phyloP scores from a whole-genome alignment of 2,888 invertebrate species.

The Tyria jacobaeae region DNA sequence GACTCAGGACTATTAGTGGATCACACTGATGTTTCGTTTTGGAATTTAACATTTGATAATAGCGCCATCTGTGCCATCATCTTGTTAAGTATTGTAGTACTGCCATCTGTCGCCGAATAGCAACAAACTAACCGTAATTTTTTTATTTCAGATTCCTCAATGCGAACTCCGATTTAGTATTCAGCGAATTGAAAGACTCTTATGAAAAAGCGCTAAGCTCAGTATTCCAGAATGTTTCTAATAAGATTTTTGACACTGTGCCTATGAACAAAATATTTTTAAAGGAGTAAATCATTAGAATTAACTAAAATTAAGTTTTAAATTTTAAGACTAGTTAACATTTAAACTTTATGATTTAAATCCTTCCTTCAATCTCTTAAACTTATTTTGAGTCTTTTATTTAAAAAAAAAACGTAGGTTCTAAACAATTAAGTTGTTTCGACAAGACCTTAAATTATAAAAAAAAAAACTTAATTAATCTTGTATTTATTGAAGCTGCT shows the following conservation, averaged over 20 bases:
- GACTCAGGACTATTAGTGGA: too few species aligned
- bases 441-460: slow-evolving; percentile 27
- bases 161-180: slow-evolving; percentile 88
- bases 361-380: background rate
- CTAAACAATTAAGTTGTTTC: background rate
- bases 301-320: background rate
- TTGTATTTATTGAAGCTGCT: slow-evolving; percentile 76
- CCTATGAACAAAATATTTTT: slow-evolving; percentile 89
- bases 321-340: background rate
- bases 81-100: too few species aligned
- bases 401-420: background rate
- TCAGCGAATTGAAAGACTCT: slow-evolving; percentile 89
- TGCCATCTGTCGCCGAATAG: slow-evolving; percentile 14
- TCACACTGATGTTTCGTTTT: too few species aligned
- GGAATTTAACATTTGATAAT: too few species aligned
- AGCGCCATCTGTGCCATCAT: too few species aligned
- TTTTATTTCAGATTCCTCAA: slow-evolving; percentile 86
- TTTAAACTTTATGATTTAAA: background rate
- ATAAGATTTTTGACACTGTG: slow-evolving; percentile 89
- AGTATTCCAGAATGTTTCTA: slow-evolving; percentile 89
- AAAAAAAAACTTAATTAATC: slow-evolving; percentile 31
- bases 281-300: slow-evolving; percentile 59
- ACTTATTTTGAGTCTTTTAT: background rate
- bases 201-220: slow-evolving; percentile 90
- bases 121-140: background rate